Evolutionary conservation across 1,140 invertebrate genomes (phyloP), one percentile per base, ranked within the genome.

Genomic region (Oryctes rhinoceros): DNA sequence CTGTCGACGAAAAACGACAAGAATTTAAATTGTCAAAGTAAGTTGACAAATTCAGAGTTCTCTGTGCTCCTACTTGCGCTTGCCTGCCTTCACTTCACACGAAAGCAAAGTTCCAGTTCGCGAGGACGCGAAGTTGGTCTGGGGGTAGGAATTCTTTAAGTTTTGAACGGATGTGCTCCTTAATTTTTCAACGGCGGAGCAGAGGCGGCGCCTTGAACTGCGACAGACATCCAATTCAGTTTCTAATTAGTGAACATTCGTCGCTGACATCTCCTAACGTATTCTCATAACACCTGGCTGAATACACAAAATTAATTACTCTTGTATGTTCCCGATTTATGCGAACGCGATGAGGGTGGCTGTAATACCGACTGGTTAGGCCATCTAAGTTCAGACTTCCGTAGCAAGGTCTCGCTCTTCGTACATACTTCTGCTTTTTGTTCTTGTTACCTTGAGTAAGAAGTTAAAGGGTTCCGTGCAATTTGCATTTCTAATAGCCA

Each of bases 281-380:
- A 71, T 71, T 71, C 65, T 71, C 65, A 71, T 71, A 71, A 71
- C 65, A 71, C 65, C 65, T 71, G 65, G 65, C 24, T 71, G 65
- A 24, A 24, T 71, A 71, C 65, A 71, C 65, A 71, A 71, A 71
- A 71, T 71, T 71, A 71, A 71, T 71, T 71, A 71, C 65, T 71
- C 65, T 71, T 71, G 65, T 24, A 71, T 71, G 65, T 71, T 71
- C 24, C 65, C 20, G 65, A 71, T 71, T 71, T 71, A 71, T 71
- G 65, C 35, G 65, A 71, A 71, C 65, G 65, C 20, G 65, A 71
- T 15, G 65, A 71, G 18, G 20, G 65, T 24, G 24, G 65, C 24
- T 13, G 65, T 30, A 71, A 37, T 24, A 37, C 18, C 65, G 15
- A 35, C 65, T 71, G 35, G 24, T 71, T 35, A 24, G 20, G 65